Evolutionary conservation across 2,888 invertebrate genomes (phyloP), one percentile per base, ranked within the genome.

Genomic region (Scelioninae gen. 2): DNA sequence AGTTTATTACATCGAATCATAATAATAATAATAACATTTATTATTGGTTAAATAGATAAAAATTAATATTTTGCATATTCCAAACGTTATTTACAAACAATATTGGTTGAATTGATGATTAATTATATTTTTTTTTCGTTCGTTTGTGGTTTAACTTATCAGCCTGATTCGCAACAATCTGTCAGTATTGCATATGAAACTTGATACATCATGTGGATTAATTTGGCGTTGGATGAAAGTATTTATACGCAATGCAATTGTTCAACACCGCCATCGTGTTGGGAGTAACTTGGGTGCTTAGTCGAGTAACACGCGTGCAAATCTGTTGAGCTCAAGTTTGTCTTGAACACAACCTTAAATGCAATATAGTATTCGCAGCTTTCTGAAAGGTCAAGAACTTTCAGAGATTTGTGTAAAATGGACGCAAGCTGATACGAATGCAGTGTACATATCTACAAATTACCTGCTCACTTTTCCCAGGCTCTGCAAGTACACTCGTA

Each of bases 281-380:
- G 46, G 45, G 57, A 68, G 57, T 45, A 73, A 63, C 73, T 68
- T 73, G 37, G 63, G 67, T 68, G 63, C 67, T 68, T 63, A 63
- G n/a, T n/a, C n/a, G 25, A 73, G 61, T 73, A 73, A 73, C 73
- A 60, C 73, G 60, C 73, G 61, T 63, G 67, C 63, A 73, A 73
- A 73, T 72, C 67, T 67, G 65, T 63, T 68, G 67, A 41, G 52
- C 43, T 45, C 22, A 67, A 73, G 73, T 68, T 73, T 73, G 63
- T 35, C 46, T 48, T 25, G 39, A 52, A 46, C 15, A 55, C 58
- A 64, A 60, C 41, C 22, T 15, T 55, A 25, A 31, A 61, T 61
- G 67, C 61, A 61, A 72, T 72, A 50, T 53, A 67, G 50, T 28
- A 64, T 53, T 72, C 67, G 15, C 43, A 31, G 64, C 52, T 39